Evolutionary conservation across 37 sponge, comb jelly and placozoan genomes (phyloP).

Genomic region (Ephydatia muelleri): DNA sequence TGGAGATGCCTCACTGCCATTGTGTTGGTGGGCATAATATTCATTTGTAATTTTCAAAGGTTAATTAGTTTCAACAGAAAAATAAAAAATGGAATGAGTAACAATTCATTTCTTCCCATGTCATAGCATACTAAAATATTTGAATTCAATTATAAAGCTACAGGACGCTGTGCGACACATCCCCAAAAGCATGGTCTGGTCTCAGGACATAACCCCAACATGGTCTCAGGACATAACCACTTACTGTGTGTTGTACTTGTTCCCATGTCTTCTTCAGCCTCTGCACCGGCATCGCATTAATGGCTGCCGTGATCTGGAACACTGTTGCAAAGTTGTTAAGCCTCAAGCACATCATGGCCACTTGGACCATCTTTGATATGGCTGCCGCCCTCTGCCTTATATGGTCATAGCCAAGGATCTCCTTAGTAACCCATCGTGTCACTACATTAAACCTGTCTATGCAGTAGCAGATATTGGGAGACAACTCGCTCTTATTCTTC

Average conservation of each 20-base stretch:
- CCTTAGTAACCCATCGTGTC: slow-evolving; percentile 54
- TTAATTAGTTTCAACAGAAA: too few species aligned
- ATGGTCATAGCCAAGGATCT: slow-evolving; percentile 35
- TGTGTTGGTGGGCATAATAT: too few species aligned
- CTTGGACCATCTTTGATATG: slow-evolving; percentile 39
- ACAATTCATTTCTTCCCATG: too few species aligned
- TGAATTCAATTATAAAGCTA: too few species aligned
- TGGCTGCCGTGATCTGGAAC: slow-evolving; percentile 57
- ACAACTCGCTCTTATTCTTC: slow-evolving; percentile 55
- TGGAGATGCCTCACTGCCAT: too few species aligned
- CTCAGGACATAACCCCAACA: too few species aligned
- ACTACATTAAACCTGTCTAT: slow-evolving; percentile 61
- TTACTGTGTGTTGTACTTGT: slow-evolving; percentile 39
- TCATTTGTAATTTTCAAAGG: too few species aligned
- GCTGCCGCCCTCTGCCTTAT: slow-evolving; percentile 37
- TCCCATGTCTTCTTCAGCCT: slow-evolving; percentile 71
- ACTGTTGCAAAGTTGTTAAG: slow-evolving; percentile 55
- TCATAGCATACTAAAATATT: too few species aligned
- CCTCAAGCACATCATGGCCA: slow-evolving; percentile 29
- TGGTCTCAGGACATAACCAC: background rate
- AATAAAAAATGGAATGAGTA: too few species aligned
- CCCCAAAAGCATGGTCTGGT: too few species aligned
- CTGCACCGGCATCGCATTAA: slow-evolving; percentile 44
- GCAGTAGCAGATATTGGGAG: slow-evolving; percentile 63
- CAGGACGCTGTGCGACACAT: too few species aligned